Base-by-base conservation (phyloP, 2,797 vertebrate species). In the Arctocebus calabarensis region DNA sequence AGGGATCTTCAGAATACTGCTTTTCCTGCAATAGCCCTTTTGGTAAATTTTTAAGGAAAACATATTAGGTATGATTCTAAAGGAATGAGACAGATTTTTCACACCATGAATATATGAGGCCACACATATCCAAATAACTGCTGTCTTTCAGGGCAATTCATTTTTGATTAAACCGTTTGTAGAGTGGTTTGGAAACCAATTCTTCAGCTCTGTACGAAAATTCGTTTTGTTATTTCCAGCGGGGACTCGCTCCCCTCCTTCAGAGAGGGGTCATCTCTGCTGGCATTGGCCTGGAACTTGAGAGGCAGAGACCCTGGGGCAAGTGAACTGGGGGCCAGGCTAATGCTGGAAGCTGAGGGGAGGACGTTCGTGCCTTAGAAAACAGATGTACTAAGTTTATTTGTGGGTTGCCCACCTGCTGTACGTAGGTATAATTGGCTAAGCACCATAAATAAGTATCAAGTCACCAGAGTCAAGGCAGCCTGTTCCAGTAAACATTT, bases 391-490 rank as follows among this genome's bases (percentile, higher is more conserved):
- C n/a, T 17, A 52, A 64, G 29, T 84, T 64, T 73, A 40, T 83
- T 62, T 94, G 90, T 55, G 88, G 94, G 32, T 16, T 61, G 85
- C 48, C 59, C 79, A 84, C 88, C 85, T 95, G 77, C 83, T 84
- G 29, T 17, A 34, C 4, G 45, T 66, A 70, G 64, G 52, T 62
- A 43, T 32, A 86, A 59, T 1, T 90, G 45, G 61, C 27, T 62
- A n/a, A 86, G 64, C 29, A 79, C 68, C 73, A 57, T 19, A 68
- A 91, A 7, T n/a, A 70, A 88, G 45, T 32, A 40, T 78, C 68
- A 59, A 48, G 57, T 70, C n/a, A 55, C 77, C 59, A 68, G 40
- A 83, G 29, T 85, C 84, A 34, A 71, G 74, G 68, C 4, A 34
- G 48, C 79, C 71, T 68, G 3, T 64, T 61, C 61, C 34, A 82